Base-by-base conservation (phyloP, 1,140 invertebrate genomes). In the Drosophila equinoxialis region DNA sequence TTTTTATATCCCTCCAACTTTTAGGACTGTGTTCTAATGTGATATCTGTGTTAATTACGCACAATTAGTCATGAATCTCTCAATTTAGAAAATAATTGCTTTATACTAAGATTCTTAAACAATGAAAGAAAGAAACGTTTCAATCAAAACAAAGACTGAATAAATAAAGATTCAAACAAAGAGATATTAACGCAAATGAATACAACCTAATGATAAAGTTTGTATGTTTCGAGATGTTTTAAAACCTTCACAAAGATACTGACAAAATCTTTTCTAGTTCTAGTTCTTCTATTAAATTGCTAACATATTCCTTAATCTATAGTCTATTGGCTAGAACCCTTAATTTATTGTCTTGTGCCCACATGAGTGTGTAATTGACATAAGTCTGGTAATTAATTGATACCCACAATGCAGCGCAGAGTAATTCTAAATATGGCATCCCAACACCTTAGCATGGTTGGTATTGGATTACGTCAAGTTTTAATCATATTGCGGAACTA, bases 401-500 rank as follows among this genome's bases (percentile, higher is more conserved):
- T 68, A 39, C 8, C 13, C 57, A 20, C 35, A 51, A 65, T 65
- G 4, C 13, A 20, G 45, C 13, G 11, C 3, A 64, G n/a, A 48
- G 62, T 23, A 55, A 68, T 61, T 39, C 41, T 54, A 71, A 87
- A 85, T 71, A 77, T 77, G 82, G 68, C 68, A 65, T 30, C 76
- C 30, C 60, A 41, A 66, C 78, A 80, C 51, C 68, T 68, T 65
- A 23, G 61, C 55, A 37, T 51, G 76, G 59, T 77, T 57, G 64
- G 71, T 68, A 37, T 89, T 74, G 66, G 73, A 81, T 89, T 89
- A 89, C 77, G 77, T 74, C 69, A 71, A 63, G 80, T 83, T 75
- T 89, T 81, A 89, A 81, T 89, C 84, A 89, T 89, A 89, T 90
- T 74, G 84, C 84, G 84, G 84, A 89, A 89, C 85, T 81, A 73